Conservation (phyloP, 1,140 invertebrate species). For the Eueides isabella region DNA sequence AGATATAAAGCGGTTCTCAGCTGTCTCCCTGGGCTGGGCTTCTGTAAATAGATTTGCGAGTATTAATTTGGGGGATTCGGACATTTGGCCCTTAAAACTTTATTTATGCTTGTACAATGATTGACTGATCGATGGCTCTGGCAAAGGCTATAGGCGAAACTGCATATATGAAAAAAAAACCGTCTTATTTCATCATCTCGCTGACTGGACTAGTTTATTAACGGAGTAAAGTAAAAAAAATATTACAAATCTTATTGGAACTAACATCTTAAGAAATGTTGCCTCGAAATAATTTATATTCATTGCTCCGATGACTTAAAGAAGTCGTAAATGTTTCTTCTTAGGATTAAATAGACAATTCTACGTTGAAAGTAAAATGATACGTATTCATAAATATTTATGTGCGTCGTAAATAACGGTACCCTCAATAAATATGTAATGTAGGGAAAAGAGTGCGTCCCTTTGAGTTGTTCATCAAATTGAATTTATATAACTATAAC, state of each 20-base stretch:
- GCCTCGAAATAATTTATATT: conserved; percentile 18
- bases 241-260: conserved; percentile 2
- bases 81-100: conserved; percentile 33
- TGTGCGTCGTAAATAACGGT: conserved; percentile 24
- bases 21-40: conserved; percentile 43
- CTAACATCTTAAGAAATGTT: conserved; percentile 5
- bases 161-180: background rate
- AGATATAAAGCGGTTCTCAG: conserved; percentile 70
- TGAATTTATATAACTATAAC: background rate
- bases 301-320: conserved; percentile 22
- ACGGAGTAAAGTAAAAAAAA: conserved; percentile 8
- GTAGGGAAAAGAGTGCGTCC: conserved; percentile 8
- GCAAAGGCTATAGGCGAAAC: background rate
- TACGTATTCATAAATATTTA: conserved; percentile 61
- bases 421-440: conserved; percentile 17
- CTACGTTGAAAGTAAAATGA: conserved; percentile 57
- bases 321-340: conserved; percentile 21
- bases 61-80: conserved; percentile 23
- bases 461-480: conserved; percentile 1
- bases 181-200: background rate
- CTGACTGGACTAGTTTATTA: conserved; percentile 15
- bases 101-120: conserved; percentile 24
- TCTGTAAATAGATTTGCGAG: conserved; percentile 41
- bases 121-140: background rate
- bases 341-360: conserved; percentile 21